Conservation (phyloP, 2,797 vertebrate species). For the Liparis tanakae region DNA sequence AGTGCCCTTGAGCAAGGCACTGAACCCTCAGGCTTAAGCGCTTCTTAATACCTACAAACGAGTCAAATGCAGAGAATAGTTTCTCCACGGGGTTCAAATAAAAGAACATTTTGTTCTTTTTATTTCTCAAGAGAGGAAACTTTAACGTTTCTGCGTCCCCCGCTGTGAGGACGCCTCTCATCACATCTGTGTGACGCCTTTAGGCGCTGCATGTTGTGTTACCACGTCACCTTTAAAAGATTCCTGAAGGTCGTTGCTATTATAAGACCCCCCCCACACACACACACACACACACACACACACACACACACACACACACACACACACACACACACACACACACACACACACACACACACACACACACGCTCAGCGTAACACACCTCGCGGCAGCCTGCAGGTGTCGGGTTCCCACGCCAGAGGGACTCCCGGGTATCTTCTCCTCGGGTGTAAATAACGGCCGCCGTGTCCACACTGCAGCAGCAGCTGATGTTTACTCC, state of each 20-base stretch:
- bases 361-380: not conserved
- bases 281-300: too few relatives aligned
- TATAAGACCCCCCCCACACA: conserved; percentile 39
- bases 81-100: too few relatives aligned
- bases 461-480: conserved; percentile 50
- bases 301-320: too few relatives aligned
- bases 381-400: conserved; percentile 5
- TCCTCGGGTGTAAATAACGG: conserved; percentile 5
- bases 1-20: too few relatives aligned
- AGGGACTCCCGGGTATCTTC: not conserved
- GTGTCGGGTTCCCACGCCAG: conserved; percentile 7
- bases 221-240: conserved; percentile 42
- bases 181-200: not conserved
- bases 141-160: conserved; percentile 10
- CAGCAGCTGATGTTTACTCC: conserved; percentile 45
- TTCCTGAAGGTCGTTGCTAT: conserved; percentile 59
- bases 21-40: too few relatives aligned
- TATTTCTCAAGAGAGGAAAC: too few relatives aligned
- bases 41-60: too few relatives aligned
- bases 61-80: too few relatives aligned
- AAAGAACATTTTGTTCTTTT: too few relatives aligned
- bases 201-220: conserved; percentile 3
- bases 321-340: too few relatives aligned
- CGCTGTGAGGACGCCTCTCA: not conserved
- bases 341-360: too few relatives aligned